phyloP scores from a whole-genome alignment of 2,888 invertebrate genomes.

The Zonitis immaculata region DNA sequence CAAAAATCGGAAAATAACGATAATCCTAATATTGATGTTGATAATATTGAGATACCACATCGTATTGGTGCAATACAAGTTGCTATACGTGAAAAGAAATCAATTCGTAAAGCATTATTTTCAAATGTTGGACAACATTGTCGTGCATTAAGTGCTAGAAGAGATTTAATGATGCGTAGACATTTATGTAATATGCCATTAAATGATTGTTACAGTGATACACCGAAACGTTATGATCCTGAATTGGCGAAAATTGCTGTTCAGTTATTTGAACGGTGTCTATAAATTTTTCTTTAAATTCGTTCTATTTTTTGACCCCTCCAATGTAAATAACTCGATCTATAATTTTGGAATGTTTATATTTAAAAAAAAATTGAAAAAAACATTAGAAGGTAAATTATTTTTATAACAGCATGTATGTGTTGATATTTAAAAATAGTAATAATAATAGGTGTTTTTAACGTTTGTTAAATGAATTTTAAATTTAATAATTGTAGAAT shows the following conservation, averaged over 20 bases:
- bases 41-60: conserved; percentile 39
- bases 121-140: conserved; percentile 70
- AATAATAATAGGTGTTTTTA: neutral
- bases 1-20: conserved; percentile 22
- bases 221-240: conserved; percentile 45
- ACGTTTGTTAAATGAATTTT: no score
- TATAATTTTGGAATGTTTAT: neutral
- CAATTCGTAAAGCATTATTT: conserved; percentile 60
- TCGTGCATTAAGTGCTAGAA: conserved; percentile 72
- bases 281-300: no score
- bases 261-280: conserved; percentile 43
- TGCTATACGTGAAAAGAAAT: conserved; percentile 56
- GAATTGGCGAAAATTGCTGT: conserved; percentile 44
- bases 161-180: conserved; percentile 69
- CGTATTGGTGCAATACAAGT: conserved; percentile 60
- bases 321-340: no score
- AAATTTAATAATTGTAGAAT: no score
- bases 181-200: conserved; percentile 66
- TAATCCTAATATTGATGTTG: conserved; percentile 25
- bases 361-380: neutral
- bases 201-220: conserved; percentile 51
- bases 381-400: neutral
- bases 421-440: neutral
- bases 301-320: no score
- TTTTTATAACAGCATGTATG: neutral